phyloP scores from a whole-genome alignment of 1,140 invertebrate species.

The Drosophila burlai region DNA sequence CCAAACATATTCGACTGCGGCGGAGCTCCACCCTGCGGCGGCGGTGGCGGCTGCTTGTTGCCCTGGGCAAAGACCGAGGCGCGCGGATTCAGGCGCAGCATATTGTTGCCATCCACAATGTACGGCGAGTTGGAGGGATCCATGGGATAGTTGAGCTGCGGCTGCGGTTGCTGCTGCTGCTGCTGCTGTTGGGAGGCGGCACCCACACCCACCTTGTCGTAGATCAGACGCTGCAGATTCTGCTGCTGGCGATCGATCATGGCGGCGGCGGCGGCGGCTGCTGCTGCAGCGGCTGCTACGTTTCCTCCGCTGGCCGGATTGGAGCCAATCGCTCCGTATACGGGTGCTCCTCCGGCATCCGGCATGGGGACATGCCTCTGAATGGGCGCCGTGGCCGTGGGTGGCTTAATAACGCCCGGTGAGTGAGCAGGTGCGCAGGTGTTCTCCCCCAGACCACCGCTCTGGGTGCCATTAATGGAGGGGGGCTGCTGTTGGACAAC shows the following conservation, averaged over 20 bases:
- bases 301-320: conserved; percentile 38
- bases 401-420: conserved; percentile 81
- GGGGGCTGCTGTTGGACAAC: conserved; percentile 5
- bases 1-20: conserved; percentile 61
- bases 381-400: conserved; percentile 68
- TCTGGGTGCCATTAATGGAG: conserved; percentile 57
- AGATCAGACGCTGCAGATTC: conserved; percentile 47
- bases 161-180: conserved; percentile 19
- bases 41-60: conserved; percentile 50
- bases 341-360: conserved; percentile 32
- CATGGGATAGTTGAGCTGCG: conserved; percentile 58
- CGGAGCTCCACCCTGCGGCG: conserved; percentile 32
- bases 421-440: conserved; percentile 77
- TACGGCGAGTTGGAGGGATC: conserved; percentile 42
- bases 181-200: conserved; percentile 33
- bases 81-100: conserved; percentile 59
- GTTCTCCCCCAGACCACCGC: conserved; percentile 23
- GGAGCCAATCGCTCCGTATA: conserved; percentile 68
- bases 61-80: conserved; percentile 47
- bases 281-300: conserved; percentile 30
- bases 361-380: conserved; percentile 64
- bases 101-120: conserved; percentile 57
- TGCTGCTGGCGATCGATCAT: conserved; percentile 71
- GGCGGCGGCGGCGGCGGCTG: conserved; percentile 45
- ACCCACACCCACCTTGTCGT: conserved; percentile 50